A percentile compares a stretch with the other conserved stretches of the same genome.
These are phyloP conservation scores for Drosophila kanapiae DNA, from an alignment of 1,140 invertebrate species.

Conservation along the genomic window DNA sequence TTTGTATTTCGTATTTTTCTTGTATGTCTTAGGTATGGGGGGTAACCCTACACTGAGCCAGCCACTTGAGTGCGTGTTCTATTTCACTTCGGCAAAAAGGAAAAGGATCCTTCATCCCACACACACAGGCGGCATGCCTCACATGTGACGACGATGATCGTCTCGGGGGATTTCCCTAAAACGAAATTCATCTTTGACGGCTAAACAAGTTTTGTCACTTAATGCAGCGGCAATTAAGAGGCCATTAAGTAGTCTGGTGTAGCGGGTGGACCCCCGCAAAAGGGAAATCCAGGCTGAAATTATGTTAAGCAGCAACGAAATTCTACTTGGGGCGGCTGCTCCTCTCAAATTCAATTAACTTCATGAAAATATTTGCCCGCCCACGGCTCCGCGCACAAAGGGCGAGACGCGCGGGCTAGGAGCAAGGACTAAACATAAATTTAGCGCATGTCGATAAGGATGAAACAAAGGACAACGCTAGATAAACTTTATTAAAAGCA, in stretches of 20 bases:
- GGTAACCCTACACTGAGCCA: constrained; percentile 30
- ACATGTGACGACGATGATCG: constrained; percentile 17
- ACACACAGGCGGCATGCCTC: not conserved
- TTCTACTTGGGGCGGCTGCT: constrained; percentile 63
- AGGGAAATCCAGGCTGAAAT: constrained; percentile 57
- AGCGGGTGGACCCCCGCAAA: constrained; percentile 14
- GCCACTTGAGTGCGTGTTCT: constrained; percentile 47
- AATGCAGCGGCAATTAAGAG: constrained; percentile 67
- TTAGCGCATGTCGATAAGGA: constrained; percentile 76
- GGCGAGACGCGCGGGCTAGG: constrained; percentile 22
- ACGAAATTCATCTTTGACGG: constrained; percentile 29
- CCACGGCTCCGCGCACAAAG: constrained; percentile 56
- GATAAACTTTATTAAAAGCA: constrained; percentile 83
- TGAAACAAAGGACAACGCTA: constrained; percentile 80
- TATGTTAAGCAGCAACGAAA: constrained; percentile 68
- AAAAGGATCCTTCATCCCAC: constrained; percentile 16
- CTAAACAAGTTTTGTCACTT: constrained; percentile 76
- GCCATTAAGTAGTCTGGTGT: constrained; percentile 53
- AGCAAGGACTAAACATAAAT: constrained; percentile 75
- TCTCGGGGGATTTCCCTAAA: constrained; percentile 27
- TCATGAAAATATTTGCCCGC: constrained; percentile 82
- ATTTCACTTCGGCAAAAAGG: constrained; percentile 27
- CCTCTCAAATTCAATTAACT: constrained; percentile 82
- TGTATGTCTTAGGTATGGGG: too few relatives aligned
- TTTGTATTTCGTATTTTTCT: not conserved